phyloP scores from a whole-genome alignment of 2,797 vertebrate genomes.

The Acanthurus leucopareius region DNA sequence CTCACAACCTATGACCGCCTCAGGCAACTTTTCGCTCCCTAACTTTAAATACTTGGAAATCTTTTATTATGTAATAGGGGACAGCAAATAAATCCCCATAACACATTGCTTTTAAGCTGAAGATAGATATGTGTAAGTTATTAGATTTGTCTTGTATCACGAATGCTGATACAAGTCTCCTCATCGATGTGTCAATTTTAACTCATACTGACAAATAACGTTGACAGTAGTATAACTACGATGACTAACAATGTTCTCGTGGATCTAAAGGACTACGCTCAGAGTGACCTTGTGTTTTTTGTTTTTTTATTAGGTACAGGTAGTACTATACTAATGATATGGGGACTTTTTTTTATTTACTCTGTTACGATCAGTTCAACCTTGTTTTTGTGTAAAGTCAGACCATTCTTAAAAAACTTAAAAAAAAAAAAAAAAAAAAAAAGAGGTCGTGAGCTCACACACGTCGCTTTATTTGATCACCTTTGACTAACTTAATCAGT shows the following conservation, averaged over 20 bases:
- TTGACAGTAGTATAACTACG: background rate
- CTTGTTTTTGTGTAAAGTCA: background rate
- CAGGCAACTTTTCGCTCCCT: background rate
- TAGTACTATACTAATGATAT: background rate
- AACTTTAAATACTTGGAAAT: background rate
- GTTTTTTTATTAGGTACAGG: no score
- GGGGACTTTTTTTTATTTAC: fast-evolving
- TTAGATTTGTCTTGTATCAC: background rate
- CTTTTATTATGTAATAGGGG: no score
- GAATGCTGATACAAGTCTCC: background rate
- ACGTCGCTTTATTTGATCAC: background rate
- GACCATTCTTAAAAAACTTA: background rate
- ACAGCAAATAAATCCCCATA: background rate
- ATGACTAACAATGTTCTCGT: conserved; percentile 4
- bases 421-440: background rate
- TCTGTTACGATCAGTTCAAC: fast-evolving
- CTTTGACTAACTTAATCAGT: background rate
- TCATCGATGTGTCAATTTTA: background rate
- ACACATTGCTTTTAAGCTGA: no score
- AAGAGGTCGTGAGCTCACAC: background rate
- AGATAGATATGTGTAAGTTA: no score
- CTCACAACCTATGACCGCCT: background rate
- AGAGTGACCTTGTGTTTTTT: background rate
- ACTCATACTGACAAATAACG: conserved; percentile 16
- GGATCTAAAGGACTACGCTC: background rate